Evolutionary conservation across 2,113 vertebrate species (phyloP).

Genomic region (Pachyramphus minor): DNA sequence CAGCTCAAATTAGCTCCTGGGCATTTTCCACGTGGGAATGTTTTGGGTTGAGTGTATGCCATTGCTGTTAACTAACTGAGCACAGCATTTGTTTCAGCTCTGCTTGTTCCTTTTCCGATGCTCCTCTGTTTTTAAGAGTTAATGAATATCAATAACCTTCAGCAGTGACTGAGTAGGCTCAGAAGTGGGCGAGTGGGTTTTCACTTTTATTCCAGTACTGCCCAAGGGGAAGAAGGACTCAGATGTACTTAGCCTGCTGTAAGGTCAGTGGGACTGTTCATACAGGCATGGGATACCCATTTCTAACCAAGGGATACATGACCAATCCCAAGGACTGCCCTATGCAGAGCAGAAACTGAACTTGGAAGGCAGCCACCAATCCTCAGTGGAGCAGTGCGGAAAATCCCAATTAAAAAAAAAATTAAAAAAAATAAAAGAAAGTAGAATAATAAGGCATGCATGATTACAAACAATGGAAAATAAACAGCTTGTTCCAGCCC

Average conservation of each 20-base stretch:
- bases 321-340: background rate
- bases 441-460: background rate
- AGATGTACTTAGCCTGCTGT: background rate
- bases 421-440: rapidly evolving
- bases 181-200: background rate
- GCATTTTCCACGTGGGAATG: background rate
- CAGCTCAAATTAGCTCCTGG: background rate
- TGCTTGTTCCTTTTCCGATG: background rate
- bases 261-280: background rate
- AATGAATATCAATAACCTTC: background rate
- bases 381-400: background rate
- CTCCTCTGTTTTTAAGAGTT: background rate
- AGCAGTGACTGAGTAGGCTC: background rate
- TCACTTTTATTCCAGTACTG: background rate
- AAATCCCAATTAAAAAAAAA: background rate
- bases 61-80: background rate
- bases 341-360: background rate
- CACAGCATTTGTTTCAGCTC: background rate
- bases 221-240: background rate
- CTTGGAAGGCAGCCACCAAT: background rate
- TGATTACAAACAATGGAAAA: conserved; percentile 54
- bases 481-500: conserved; percentile 50
- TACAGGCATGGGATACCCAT: background rate
- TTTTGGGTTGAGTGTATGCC: background rate
- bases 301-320: background rate